Evolutionary conservation across 2,797 vertebrate species (phyloP).

Genomic region (Characodon lateralis): DNA sequence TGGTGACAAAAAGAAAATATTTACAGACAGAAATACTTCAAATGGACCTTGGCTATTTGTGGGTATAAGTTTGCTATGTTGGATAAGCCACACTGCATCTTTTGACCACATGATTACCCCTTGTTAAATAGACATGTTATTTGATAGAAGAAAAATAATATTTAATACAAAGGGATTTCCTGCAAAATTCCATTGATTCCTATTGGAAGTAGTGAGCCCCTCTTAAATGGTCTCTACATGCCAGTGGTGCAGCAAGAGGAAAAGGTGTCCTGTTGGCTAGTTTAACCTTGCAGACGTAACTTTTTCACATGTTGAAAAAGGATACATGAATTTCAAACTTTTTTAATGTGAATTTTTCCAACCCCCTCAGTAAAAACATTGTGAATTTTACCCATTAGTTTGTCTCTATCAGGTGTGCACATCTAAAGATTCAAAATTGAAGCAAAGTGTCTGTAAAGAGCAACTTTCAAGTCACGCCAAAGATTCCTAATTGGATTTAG

Average conservation of each 20-base stretch:
- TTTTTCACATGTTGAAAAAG: background rate
- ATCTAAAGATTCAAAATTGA: background rate
- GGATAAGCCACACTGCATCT: background rate
- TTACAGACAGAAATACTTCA: background rate
- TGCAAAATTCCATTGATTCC: conserved; percentile 49
- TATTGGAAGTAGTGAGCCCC: conserved; percentile 61
- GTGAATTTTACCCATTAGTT: background rate
- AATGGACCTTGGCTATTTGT: background rate
- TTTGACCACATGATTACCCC: conserved; percentile 22
- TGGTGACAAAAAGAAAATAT: conserved; percentile 5
- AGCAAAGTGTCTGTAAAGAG: background rate
- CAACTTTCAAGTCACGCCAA: background rate
- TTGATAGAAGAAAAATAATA: conserved; percentile 37
- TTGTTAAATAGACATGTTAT: conserved; percentile 33
- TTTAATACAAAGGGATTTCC: conserved; percentile 49
- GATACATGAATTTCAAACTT: background rate
- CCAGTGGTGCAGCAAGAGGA: conserved; percentile 54
- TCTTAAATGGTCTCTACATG: conserved; percentile 64
- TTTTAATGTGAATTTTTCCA: background rate
- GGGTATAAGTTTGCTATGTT: background rate
- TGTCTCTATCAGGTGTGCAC: background rate
- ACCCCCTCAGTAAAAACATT: background rate
- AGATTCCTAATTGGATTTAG: background rate
- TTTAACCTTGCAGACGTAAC: conserved; percentile 12
- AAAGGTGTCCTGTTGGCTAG: conserved; percentile 43